phyloP scores from a whole-genome alignment of 2,113 vertebrate species.

The Anolis sagrei region DNA sequence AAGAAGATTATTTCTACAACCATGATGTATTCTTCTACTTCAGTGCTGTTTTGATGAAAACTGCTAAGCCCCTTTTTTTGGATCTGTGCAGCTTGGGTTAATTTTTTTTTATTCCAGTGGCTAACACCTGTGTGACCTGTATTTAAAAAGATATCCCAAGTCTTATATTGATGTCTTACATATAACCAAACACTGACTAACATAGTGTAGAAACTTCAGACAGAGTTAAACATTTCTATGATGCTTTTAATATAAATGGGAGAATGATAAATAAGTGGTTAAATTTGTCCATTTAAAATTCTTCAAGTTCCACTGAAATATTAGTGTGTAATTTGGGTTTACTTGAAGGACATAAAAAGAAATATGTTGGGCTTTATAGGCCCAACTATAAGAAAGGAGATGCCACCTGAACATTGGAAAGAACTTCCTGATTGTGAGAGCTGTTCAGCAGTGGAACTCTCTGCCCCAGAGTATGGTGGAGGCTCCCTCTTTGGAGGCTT shows the following conservation, averaged over 20 bases:
- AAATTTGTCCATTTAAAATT: not conserved
- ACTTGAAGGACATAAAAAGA: not conserved
- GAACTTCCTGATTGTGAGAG: too few species aligned
- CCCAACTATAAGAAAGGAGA: too few species aligned
- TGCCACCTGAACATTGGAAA: too few species aligned
- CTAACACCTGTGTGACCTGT: not conserved
- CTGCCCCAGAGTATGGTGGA: too few species aligned
- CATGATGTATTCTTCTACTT: not conserved
- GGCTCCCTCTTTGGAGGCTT: too few species aligned
- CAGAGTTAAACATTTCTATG: not conserved
- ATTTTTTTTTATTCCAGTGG: not conserved
- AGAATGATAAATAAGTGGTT: not conserved
- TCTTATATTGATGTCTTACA: not conserved
- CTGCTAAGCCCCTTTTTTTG: not conserved
- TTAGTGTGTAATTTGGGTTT: not conserved
- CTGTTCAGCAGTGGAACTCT: too few species aligned
- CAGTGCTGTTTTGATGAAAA: not conserved
- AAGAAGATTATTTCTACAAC: conserved; percentile 3
- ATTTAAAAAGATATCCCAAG: not conserved
- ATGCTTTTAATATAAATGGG: not conserved
- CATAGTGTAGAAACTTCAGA: not conserved
- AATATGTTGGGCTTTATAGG: not conserved
- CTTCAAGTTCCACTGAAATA: not conserved
- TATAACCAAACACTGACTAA: not conserved
- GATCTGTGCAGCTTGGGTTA: not conserved